Evolutionary conservation across 2,797 vertebrate species (phyloP).

Genomic region (Delichon dasypus): DNA sequence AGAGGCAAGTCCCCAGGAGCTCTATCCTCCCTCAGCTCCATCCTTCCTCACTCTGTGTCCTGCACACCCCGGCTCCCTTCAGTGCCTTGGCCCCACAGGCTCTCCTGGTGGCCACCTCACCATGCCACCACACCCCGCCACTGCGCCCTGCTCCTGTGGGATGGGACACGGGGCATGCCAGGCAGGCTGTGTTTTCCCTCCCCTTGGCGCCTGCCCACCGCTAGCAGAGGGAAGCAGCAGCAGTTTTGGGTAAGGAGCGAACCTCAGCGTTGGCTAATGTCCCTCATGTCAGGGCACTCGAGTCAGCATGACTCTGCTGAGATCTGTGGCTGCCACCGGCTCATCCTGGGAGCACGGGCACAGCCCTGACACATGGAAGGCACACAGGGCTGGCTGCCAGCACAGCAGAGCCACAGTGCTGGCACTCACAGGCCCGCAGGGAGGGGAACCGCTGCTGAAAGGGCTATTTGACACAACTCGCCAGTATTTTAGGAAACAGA

Average conservation of each 20-base stretch:
- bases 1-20: neutral
- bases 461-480: neutral
- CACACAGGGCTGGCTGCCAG: neutral
- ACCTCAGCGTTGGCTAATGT: neutral
- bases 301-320: neutral
- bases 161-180: accelerated
- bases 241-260: neutral
- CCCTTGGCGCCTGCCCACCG: accelerated
- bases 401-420: neutral
- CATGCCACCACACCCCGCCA: accelerated
- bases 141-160: accelerated
- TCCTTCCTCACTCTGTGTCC: neutral
- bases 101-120: neutral
- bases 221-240: neutral
- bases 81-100: accelerated
- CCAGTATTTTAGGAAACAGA: neutral
- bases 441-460: neutral
- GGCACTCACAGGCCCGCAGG: neutral
- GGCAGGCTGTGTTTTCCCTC: neutral
- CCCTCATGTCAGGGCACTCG: accelerated
- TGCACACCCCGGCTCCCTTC: neutral
- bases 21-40: neutral
- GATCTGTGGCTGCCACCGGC: neutral
- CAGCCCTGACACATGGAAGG: neutral
- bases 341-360: neutral